Conservation (phyloP, 1,140 invertebrate species). For the Musca vetustissima region DNA sequence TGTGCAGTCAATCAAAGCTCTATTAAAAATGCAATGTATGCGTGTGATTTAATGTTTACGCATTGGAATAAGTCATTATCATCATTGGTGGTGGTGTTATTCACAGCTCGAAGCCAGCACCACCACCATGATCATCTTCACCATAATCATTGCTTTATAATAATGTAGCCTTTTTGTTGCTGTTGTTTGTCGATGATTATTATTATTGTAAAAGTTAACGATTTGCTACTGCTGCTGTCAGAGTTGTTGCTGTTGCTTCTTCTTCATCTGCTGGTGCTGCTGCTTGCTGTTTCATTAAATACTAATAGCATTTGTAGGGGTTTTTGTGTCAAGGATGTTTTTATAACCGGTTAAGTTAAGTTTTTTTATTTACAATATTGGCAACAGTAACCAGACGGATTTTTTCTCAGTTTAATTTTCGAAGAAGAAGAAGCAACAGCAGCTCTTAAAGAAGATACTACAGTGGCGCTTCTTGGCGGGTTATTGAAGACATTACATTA, state of each 20-base stretch:
- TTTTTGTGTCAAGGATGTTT: constrained; percentile 55
- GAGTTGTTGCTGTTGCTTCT: too few relatives aligned
- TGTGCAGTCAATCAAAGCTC: not conserved
- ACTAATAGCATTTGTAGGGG: constrained; percentile 5
- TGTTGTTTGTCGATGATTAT: too few relatives aligned
- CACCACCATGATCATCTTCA: too few relatives aligned
- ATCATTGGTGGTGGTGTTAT: not conserved
- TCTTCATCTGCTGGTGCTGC: too few relatives aligned
- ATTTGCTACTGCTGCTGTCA: too few relatives aligned
- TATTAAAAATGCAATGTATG: constrained; percentile 18
- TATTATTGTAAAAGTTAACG: too few relatives aligned
- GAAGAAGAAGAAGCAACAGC: not conserved
- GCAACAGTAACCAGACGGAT: constrained; percentile 7
- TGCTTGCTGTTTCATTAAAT: too few relatives aligned
- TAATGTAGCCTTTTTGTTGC: too few relatives aligned
- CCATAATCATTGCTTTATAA: not conserved
- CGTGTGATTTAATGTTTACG: not conserved
- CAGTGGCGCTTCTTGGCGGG: not conserved
- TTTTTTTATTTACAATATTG: constrained; percentile 32
- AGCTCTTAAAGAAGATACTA: not conserved
- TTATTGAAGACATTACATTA: constrained; percentile 1
- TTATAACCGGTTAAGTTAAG: constrained; percentile 49
- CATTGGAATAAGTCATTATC: constrained; percentile 26
- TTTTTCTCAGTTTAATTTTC: constrained; percentile 33
- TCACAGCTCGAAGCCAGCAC: too few relatives aligned